A percentile compares a stretch with the other conserved stretches of the same genome.
These are phyloP conservation scores for Oceanodroma leucorhoa DNA, from an alignment of 2,797 vertebrate genomes.

Conservation along the genomic window DNA sequence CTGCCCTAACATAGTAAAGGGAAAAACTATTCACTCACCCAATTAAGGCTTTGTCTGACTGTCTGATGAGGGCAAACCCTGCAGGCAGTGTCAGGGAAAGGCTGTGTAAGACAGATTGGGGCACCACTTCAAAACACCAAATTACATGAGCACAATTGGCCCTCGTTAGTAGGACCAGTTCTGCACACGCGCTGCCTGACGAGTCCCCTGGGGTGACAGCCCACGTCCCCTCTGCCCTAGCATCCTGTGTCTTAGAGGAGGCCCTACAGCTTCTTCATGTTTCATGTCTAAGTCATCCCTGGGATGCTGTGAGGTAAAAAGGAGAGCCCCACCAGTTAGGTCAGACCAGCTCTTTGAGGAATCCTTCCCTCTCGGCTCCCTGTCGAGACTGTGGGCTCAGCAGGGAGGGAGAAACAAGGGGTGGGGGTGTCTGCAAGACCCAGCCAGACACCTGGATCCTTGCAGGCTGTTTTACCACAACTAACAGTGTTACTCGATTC, in stretches of 20 bases:
- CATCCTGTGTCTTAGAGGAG: background rate
- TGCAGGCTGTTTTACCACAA: background rate
- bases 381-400: background rate
- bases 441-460: background rate
- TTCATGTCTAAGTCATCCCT: background rate
- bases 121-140: conserved; percentile 35
- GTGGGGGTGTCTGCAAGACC: background rate
- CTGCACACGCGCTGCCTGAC: background rate
- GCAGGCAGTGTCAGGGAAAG: conserved; percentile 19
- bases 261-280: background rate
- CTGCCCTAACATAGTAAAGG: background rate
- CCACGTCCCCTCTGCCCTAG: background rate
- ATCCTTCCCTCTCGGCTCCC: background rate
- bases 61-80: conserved; percentile 18
- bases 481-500: background rate
- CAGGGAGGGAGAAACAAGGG: rapidly evolving
- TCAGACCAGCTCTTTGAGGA: background rate
- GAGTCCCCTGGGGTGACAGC: background rate
- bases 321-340: background rate
- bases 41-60: conserved; percentile 15
- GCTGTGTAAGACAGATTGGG: background rate
- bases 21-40: background rate
- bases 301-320: background rate
- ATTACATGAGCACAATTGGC: background rate
- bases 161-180: background rate